Base-by-base conservation (phyloP, 2,888 invertebrate species). In the Pyrochroa serraticornis region DNA sequence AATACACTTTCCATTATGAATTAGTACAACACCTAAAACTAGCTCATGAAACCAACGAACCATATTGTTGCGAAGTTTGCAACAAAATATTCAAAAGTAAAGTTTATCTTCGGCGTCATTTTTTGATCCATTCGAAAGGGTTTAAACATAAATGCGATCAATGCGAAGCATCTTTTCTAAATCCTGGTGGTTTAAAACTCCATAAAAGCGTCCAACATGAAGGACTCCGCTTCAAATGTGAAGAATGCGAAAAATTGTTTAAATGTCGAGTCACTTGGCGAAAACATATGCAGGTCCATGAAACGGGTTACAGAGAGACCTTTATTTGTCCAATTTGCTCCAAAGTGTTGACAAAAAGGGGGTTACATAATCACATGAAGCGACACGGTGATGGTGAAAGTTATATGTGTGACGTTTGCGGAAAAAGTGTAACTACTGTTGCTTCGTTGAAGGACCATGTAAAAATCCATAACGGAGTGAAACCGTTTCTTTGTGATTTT, bases 71-170 rank as follows among this genome's bases (percentile, higher is more conserved):
- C 60, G 76, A 82, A 0, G 75, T 82, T 0, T 86, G 86, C 60
- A 82, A 83, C 0, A 83, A 82, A 62, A 83, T 82, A 53, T 82
- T 85, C 63, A 79, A 83, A 0, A 84, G 83, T 22, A 82, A 83
- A 58, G 83, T 83, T 63, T 83, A 84, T 57, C 69, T 87, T 54
- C 83, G 82, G 38, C 79, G 82, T 0, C 87, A 22, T 5, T 22
- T 22, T 5, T 5, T 22, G 3, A 22, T 22, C 86, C 66, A 74
- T 79, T 0, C 75, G 80, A 0, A 75, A 83, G 7, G 87, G 86
- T 67, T 80, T 81, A 0, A 80, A 81, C 76, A 68, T 46, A 68
- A 70, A 30, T 68, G 77, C 58, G 63, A 63, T 6, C 38, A 65
- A 9, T 74, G 74, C 45, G 60, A 61, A 8, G 66, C 65, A 41